Percentiles rank a stretch among this genome's conserved stretches.
Conservation (phyloP, 2,888 invertebrate species). For the Helleia helle region DNA sequence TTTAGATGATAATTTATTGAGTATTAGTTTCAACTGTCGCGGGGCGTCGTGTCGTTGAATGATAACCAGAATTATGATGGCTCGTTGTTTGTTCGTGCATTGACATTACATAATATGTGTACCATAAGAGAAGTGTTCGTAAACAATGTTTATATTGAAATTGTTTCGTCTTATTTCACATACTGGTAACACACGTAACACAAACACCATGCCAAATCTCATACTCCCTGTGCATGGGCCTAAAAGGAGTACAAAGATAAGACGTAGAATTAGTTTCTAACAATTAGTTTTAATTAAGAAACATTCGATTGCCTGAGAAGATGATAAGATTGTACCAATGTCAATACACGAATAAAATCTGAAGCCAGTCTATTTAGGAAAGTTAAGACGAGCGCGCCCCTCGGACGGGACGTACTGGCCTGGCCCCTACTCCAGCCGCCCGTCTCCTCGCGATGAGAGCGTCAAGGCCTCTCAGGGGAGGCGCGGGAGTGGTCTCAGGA, state of each 20-base stretch:
- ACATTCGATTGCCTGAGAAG: no score
- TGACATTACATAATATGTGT: not conserved
- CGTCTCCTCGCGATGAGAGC: constrained; percentile 82
- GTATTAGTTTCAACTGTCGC: not conserved
- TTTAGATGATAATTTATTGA: not conserved
- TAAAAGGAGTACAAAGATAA: no score
- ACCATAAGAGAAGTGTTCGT: no score
- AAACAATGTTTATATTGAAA: not conserved
- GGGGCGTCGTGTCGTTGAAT: not conserved
- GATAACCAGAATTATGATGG: constrained; percentile 5
- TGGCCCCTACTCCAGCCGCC: constrained; percentile 51
- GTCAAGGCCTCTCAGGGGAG: constrained; percentile 76
- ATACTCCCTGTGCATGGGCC: no score
- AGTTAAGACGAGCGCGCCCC: constrained; percentile 33
- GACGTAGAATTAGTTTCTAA: no score
- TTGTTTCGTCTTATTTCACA: no score
- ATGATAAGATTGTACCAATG: no score
- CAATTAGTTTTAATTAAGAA: no score
- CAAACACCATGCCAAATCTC: constrained; percentile 1
- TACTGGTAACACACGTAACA: no score
- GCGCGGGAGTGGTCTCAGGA: constrained; percentile 65
- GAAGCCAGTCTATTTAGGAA: constrained; percentile 2
- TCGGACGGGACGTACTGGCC: constrained; percentile 46
- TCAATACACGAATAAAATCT: constrained; percentile 6
- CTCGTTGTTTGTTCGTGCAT: constrained; percentile 2